Base-by-base conservation (phyloP, 1,140 invertebrate genomes). In the Drosophila bifasciata region DNA sequence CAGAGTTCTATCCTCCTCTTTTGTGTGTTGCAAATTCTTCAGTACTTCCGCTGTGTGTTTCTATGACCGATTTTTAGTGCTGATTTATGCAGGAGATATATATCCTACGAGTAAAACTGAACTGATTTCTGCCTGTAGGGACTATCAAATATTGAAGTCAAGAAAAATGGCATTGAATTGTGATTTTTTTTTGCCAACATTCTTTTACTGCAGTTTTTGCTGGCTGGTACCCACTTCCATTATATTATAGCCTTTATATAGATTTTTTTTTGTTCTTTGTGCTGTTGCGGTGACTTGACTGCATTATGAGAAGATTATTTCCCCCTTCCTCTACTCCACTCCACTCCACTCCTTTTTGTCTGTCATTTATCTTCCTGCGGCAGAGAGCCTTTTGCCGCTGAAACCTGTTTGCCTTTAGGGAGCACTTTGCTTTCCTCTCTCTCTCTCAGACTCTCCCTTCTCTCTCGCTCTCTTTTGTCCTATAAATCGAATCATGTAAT, bases 171-270 rank as follows among this genome's bases (percentile, higher is more conserved):
- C 57, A 21, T 74, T 64, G 67, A 80, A 86, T 85, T 86, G 80
- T 15, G 43, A 4, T 36, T 49, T 19, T 23, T 56, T 36, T 49
- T 19, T 23, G 51, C 11, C 50, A 7, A 32, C 17, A 21, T 7
- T 36, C 19, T 53, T 46, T 40, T 45, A 52, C 55, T 50, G 59
- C 62, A 66, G 45, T 28, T 9, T 28, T 28, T 44, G 7, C 39
- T 53, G 11, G 3, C 32, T 36, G 11, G 11, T 16, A 19, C 3
- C 17, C 62, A 76, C 70, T 79, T 11, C 57, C 63, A 73, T 59
- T 72, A 85, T 85, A 80, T 74, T 74, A 85, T 85, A 80, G 77
- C 73, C 81, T 79, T 63, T 76, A 77, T 76, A 85, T 75, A 86
- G 83, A 79, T 78, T 76, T 58, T 66, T 57, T 59, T 25, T 21